Percentiles rank a stretch among this genome's conserved stretches.
phyloP scores from a whole-genome alignment of 2,113 vertebrate genomes.

The Larimichthys crocea region DNA sequence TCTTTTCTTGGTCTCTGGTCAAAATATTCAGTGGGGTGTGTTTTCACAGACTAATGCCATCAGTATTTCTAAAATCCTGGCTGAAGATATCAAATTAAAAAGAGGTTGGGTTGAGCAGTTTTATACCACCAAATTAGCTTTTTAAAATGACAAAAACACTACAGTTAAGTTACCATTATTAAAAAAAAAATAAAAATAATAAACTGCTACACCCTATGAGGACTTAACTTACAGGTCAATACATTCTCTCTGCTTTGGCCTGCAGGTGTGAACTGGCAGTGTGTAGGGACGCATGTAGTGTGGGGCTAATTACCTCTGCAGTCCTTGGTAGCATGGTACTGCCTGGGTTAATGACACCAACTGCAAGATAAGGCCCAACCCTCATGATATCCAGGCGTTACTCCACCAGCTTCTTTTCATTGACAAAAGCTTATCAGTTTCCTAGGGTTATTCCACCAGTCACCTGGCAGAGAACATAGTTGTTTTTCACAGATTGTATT shows the following conservation, averaged over 20 bases:
- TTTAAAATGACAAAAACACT: background rate
- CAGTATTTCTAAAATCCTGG: background rate
- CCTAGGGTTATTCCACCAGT: slow-evolving; percentile 67
- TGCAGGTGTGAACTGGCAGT: slow-evolving; percentile 80
- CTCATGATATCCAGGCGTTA: slow-evolving; percentile 67
- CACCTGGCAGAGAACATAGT: slow-evolving; percentile 75
- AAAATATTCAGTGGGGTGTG: background rate
- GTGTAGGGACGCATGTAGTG: slow-evolving; percentile 56
- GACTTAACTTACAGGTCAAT: slow-evolving; percentile 63
- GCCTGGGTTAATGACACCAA: slow-evolving; percentile 89
- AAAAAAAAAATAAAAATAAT: background rate
- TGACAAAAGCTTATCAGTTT: slow-evolving; percentile 87
- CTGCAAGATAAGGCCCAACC: slow-evolving; percentile 85
- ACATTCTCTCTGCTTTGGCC: slow-evolving; percentile 64
- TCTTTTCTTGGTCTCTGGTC: background rate
- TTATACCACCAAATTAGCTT: background rate
- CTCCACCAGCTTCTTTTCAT: slow-evolving; percentile 81
- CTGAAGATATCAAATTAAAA: background rate
- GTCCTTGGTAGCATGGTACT: slow-evolving; percentile 95
- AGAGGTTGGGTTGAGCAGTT: background rate
- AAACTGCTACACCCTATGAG: slow-evolving; percentile 18
- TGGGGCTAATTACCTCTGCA: slow-evolving; percentile 68
- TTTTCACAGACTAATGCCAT: background rate
- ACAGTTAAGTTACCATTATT: background rate
- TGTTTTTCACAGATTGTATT: slow-evolving; percentile 86